phyloP scores from a whole-genome alignment of 2,113 vertebrate species.

The Strigops habroptila region DNA sequence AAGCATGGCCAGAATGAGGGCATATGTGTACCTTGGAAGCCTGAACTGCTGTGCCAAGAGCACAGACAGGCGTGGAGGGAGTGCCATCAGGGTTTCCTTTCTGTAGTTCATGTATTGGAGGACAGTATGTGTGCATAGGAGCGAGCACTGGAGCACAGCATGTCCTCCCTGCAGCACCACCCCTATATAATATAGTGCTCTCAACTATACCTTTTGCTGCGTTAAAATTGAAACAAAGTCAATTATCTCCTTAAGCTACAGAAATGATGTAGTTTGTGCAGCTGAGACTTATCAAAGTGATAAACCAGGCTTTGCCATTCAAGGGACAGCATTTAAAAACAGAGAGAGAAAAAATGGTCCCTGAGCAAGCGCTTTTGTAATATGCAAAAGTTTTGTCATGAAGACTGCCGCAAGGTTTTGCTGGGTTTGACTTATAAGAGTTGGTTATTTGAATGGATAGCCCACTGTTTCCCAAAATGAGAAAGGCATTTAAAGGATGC shows the following conservation, averaged over 20 bases:
- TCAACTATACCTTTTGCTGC: neutral
- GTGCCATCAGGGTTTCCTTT: neutral
- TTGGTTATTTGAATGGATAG: neutral
- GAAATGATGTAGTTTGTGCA: neutral
- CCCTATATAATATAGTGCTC: neutral
- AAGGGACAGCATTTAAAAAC: neutral
- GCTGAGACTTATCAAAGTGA: neutral
- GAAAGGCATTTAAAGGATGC: neutral
- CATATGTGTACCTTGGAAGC: neutral
- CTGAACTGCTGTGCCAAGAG: neutral
- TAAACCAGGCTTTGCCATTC: neutral
- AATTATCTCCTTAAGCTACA: neutral
- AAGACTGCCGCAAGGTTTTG: neutral
- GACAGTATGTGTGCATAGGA: neutral
- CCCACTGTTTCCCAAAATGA: neutral
- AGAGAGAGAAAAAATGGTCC: neutral
- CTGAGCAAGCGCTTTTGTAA: neutral
- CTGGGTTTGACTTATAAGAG: neutral
- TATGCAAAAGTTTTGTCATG: neutral
- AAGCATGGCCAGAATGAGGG: neutral
- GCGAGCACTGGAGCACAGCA: neutral
- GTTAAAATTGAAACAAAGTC: neutral
- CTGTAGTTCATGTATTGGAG: accelerated
- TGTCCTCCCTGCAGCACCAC: neutral
- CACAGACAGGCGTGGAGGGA: accelerated